Percentiles rank a stretch among this genome's conserved stretches.
phyloP scores from a whole-genome alignment of 2,113 vertebrate species.

The Bostrychus sinensis region DNA sequence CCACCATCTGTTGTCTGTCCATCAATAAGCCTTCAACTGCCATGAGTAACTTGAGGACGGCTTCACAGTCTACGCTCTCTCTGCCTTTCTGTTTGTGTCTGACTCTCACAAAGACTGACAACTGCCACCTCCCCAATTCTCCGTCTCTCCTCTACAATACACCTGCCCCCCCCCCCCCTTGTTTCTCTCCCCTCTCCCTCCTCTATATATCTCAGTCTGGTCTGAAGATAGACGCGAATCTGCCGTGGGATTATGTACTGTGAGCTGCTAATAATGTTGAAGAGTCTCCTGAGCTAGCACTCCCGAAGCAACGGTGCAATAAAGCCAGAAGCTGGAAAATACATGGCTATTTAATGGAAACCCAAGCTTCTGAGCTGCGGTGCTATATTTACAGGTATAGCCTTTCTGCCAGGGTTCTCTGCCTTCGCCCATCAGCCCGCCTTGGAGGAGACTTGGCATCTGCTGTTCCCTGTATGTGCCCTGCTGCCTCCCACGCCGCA shows the following conservation, averaged over 20 bases:
- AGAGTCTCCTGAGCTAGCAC: constrained; percentile 75
- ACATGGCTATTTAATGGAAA: constrained; percentile 77
- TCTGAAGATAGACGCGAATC: constrained; percentile 68
- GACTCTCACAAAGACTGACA: constrained; percentile 32
- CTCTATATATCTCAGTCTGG: constrained; percentile 62
- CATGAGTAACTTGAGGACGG: constrained; percentile 35
- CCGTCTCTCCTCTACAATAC: background rate
- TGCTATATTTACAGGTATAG: constrained; percentile 79
- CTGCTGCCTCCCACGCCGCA: constrained; percentile 62
- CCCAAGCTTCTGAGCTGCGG: constrained; percentile 64
- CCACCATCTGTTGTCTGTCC: constrained; percentile 75
- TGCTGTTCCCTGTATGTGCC: constrained; percentile 54
- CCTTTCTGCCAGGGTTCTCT: constrained; percentile 49
- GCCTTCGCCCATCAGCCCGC: constrained; percentile 47
- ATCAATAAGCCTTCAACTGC: constrained; percentile 39
- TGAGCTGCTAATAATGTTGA: constrained; percentile 82
- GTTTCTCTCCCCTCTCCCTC: constrained; percentile 40
- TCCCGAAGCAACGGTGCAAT: constrained; percentile 82
- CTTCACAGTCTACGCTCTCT: constrained; percentile 23
- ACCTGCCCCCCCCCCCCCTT: background rate
- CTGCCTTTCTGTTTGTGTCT: constrained; percentile 36
- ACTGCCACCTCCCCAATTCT: constrained; percentile 4
- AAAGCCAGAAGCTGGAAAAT: constrained; percentile 78
- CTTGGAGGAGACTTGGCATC: constrained; percentile 65
- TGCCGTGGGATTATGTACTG: constrained; percentile 76